Percentiles rank a stretch among this genome's conserved stretches.
These are phyloP conservation scores for Drosophila kokeensis DNA, from an alignment of 2,888 invertebrate genomes.

Conservation along the genomic window DNA sequence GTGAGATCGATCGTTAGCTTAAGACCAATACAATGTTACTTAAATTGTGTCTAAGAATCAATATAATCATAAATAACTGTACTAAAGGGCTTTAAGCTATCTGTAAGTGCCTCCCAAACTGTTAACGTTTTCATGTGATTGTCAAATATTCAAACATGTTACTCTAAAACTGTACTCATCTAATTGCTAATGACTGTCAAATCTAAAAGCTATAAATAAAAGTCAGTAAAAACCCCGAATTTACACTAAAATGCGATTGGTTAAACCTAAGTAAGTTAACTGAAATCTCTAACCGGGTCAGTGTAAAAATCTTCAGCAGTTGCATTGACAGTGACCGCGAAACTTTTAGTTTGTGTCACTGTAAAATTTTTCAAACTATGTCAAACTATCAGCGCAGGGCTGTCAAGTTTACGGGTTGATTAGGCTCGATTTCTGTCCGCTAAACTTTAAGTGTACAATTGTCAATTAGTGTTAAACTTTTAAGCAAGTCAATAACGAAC, in stretches of 20 bases:
- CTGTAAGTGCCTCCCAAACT: neutral
- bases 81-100: neutral
- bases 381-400: neutral
- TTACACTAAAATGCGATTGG: neutral
- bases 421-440: neutral
- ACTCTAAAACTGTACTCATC: neutral
- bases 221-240: neutral
- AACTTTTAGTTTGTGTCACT: neutral
- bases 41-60: neutral
- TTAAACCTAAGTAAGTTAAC: too few relatives aligned
- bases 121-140: neutral
- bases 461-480: conserved; percentile 8
- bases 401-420: neutral
- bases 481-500: neutral
- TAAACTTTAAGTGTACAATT: neutral
- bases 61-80: rapidly evolving
- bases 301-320: neutral
- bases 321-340: neutral
- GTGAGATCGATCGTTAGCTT: conserved; percentile 87
- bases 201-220: too few relatives aligned
- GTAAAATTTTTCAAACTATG: neutral
- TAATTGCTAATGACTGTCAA: neutral
- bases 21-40: neutral
- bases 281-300: neutral
- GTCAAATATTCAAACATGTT: rapidly evolving